Conservation (phyloP, 2,113 vertebrate species). For the Leptosomus discolor region DNA sequence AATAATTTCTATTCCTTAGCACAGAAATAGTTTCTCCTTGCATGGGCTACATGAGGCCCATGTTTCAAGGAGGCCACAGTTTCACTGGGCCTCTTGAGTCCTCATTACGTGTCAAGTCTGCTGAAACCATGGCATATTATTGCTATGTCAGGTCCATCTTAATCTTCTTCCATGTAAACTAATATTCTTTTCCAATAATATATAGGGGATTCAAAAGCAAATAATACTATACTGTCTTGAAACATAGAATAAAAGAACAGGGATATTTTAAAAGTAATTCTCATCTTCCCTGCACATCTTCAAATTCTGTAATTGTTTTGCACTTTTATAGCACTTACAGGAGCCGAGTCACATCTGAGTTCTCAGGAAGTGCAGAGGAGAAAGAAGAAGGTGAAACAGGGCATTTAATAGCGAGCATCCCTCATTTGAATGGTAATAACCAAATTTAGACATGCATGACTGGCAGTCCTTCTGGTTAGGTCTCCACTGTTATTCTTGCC, state of each 20-base stretch:
- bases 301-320: not conserved
- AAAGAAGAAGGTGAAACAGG: not conserved
- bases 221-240: not conserved
- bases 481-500: not conserved
- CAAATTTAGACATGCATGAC: not conserved
- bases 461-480: not conserved
- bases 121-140: not conserved
- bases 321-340: not conserved
- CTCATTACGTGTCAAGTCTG: not conserved
- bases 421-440: not conserved
- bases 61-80: not conserved
- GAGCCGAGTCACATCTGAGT: not conserved
- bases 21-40: not conserved
- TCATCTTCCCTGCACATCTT: accelerated
- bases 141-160: not conserved
- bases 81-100: not conserved
- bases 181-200: not conserved
- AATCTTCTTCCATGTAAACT: not conserved
- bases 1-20: not conserved
- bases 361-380: not conserved
- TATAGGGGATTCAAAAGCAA: not conserved
- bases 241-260: not conserved
- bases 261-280: not conserved
- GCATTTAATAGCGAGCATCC: not conserved
- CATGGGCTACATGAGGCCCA: not conserved